phyloP scores from a whole-genome alignment of 2,797 vertebrate genomes.

The Telmatherina bonti region DNA sequence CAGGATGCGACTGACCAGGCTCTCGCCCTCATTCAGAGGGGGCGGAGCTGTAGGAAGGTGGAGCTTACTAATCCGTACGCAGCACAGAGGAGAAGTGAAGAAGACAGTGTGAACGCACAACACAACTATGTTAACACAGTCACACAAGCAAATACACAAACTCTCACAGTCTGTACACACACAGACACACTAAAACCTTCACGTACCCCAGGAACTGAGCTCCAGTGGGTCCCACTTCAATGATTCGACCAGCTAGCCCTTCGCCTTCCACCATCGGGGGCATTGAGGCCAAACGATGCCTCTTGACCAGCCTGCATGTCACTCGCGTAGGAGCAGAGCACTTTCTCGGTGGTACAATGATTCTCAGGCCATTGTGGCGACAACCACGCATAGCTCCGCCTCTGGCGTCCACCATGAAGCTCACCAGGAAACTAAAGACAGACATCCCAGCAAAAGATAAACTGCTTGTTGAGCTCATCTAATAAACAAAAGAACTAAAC shows the following conservation, averaged over 20 bases:
- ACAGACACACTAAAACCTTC: slow-evolving; percentile 3
- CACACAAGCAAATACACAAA: slow-evolving; percentile 25
- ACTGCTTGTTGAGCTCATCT: not conserved
- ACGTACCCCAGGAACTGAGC: slow-evolving; percentile 97
- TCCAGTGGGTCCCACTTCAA: slow-evolving; percentile 97
- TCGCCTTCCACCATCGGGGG: slow-evolving; percentile 98
- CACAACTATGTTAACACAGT: slow-evolving; percentile 48
- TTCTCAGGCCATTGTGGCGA: slow-evolving; percentile 95
- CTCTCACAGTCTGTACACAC: slow-evolving; percentile 10
- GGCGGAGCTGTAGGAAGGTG: slow-evolving; percentile 99
- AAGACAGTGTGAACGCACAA: slow-evolving; percentile 74
- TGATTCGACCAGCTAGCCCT: slow-evolving; percentile 93
- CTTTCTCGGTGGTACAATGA: slow-evolving; percentile 97
- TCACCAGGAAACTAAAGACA: slow-evolving; percentile 94
- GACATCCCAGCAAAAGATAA: not conserved
- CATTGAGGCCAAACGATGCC: slow-evolving; percentile 96
- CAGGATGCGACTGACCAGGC: slow-evolving; percentile 99
- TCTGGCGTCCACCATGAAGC: slow-evolving; percentile 99
- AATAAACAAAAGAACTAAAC: slow-evolving; percentile 8
- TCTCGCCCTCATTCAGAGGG: slow-evolving; percentile 99
- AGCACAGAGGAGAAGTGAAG: slow-evolving; percentile 77
- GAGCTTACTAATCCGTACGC: slow-evolving; percentile 95
- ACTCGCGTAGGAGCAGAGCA: slow-evolving; percentile 97
- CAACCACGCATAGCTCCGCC: slow-evolving; percentile 99
- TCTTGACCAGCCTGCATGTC: slow-evolving; percentile 96